Evolutionary conservation across 2,113 vertebrate genomes (phyloP), one percentile per base, ranked within the genome.

Genomic region (Myotis lucifugus): DNA sequence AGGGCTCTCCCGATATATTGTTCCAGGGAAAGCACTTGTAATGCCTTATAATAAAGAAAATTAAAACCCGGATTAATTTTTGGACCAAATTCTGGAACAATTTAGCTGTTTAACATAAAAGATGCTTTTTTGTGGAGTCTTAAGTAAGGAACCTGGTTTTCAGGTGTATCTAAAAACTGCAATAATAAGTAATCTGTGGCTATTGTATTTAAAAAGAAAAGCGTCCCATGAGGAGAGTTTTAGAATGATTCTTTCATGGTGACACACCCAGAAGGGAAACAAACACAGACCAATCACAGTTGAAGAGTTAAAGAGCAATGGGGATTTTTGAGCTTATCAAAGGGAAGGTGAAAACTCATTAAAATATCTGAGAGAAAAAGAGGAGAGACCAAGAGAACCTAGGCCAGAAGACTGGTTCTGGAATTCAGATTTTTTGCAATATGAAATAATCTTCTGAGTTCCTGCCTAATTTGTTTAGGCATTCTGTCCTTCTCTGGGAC

Each of bases 121-220:
- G 32, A 5, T 52, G 37, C 12, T 52, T 59, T 78, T 78, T n/a
- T 25, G 32, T 56, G 3, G 29, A 64, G 4, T 25, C 66, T 88
- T 91, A 76, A 74, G 11, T 25, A 86, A 85, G 27, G 92, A 67
- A 5, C 25, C 61, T 23, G 14, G 6, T 85, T 93, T 85, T 69
- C 69, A 90, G 66, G 32, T 66, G 0, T 12, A 78, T 77, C 11
- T 85, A 40, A 89, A 85, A 77, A 37, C 76, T 86, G 7, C 2
- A 73, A 23, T 91, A 72, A 70, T 83, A 90, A 93, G 27, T 85
- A 93, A 91, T 77, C 34, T 79, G 32, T 54, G 29, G 23, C 18
- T 72, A 69, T 90, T 64, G 13, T 84, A 56, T 83, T 90, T 61
- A 40, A 78, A 94, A 90, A 90, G 46, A 90, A 87, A 92, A 76